Conservation (phyloP, 2,888 invertebrate genomes). For the Gari tellinella region DNA sequence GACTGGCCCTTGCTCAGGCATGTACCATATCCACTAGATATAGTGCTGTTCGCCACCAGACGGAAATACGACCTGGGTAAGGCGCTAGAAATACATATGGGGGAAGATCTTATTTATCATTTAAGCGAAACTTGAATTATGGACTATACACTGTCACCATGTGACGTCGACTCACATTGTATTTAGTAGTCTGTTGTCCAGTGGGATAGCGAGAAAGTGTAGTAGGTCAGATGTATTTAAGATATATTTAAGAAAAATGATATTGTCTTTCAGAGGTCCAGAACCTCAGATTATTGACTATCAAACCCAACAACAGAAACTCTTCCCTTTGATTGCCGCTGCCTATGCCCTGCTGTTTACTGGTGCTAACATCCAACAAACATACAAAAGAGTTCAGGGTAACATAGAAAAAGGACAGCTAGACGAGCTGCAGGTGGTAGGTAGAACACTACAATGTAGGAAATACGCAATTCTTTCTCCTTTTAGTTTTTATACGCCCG, state of each 20-base stretch:
- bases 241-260: no score
- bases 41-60: conserved; percentile 92
- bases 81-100: no score
- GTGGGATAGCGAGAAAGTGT: no score
- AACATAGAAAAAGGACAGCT: conserved; percentile 93
- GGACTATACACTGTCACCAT: no score
- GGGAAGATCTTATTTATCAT: no score
- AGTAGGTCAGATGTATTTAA: no score
- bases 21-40: conserved; percentile 55
- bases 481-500: no score
- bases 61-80: conserved; percentile 85
- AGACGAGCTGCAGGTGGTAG: conserved; percentile 92
- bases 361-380: conserved; percentile 72
- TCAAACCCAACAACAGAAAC: conserved; percentile 96
- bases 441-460: neutral
- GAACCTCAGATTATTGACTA: conserved; percentile 91
- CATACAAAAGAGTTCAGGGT: conserved; percentile 82
- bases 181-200: no score
- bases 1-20: conserved; percentile 37
- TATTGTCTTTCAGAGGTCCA: no score
- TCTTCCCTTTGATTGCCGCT: conserved; percentile 93
- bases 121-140: no score
- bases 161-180: no score
- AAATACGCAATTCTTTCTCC: no score
- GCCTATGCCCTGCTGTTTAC: conserved; percentile 91